These are phyloP conservation scores for Drosophila funebris DNA, from an alignment of 1,140 invertebrate genomes.

Conservation along the genomic window DNA sequence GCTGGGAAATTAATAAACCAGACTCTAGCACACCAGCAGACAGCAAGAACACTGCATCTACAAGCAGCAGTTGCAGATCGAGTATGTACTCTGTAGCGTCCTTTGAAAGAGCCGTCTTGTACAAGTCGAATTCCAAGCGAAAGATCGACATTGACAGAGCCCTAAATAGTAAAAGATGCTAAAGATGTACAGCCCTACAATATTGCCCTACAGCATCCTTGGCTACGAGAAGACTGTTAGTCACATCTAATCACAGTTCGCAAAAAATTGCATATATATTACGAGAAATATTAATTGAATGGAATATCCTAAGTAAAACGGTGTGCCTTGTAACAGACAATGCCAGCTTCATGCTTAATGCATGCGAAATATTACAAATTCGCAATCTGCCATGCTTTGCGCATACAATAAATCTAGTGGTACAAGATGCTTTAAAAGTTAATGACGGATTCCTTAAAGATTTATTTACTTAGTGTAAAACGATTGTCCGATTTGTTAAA, in stretches of 20 bases:
- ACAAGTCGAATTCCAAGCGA: constrained; percentile 23
- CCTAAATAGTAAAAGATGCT: constrained; percentile 2
- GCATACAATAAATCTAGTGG: constrained; percentile 24
- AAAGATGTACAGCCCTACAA: not conserved
- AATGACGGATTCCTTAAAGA: no score
- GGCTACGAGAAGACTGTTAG: no score
- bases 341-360: constrained; percentile 18
- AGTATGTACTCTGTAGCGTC: constrained; percentile 29
- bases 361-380: constrained; percentile 28
- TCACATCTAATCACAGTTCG: no score
- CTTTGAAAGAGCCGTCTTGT: constrained; percentile 29
- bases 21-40: not conserved
- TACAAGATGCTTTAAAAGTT: no score
- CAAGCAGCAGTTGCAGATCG: constrained; percentile 30
- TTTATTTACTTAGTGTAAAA: no score
- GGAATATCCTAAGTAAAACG: no score
- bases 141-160: constrained; percentile 25
- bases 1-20: not conserved
- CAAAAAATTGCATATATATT: no score
- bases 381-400: constrained; percentile 16
- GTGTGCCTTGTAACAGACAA: constrained; percentile 31
- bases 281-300: no score
- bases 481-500: no score
- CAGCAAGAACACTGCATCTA: constrained; percentile 1
- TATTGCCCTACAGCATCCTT: no score